A percentile compares a stretch with the other conserved stretches of the same genome.
Evolutionary conservation across 1,140 invertebrate genomes (phyloP).

Genomic region (Bombus pascuorum): DNA sequence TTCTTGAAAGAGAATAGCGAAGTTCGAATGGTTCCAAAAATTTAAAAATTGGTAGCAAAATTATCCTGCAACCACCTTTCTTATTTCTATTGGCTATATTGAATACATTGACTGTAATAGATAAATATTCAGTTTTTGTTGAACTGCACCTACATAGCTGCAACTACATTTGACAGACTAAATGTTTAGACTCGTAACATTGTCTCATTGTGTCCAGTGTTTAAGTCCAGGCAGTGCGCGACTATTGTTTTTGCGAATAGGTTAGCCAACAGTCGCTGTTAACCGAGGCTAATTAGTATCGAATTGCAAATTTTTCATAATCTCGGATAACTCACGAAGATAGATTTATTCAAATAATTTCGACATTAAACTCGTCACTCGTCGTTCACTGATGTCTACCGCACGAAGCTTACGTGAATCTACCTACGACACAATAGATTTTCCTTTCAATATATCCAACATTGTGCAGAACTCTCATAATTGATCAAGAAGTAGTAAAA

Average conservation of each 20-base stretch:
- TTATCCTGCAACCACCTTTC: too few species aligned
- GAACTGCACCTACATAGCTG: not conserved
- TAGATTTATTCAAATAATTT: too few species aligned
- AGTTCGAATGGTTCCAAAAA: too few species aligned
- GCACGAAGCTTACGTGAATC: not conserved
- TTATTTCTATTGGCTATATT: too few species aligned
- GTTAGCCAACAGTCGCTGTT: not conserved
- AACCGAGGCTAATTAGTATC: not conserved
- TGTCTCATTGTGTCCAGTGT: not conserved
- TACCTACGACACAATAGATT: not conserved
- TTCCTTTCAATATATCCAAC: not conserved
- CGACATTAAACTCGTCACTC: too few species aligned
- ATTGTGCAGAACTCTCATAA: not conserved
- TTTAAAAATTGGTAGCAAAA: too few species aligned
- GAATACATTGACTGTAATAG: too few species aligned
- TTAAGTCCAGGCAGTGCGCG: not conserved
- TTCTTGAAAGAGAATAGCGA: too few species aligned
- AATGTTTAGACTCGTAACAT: not conserved
- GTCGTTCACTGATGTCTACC: too few species aligned
- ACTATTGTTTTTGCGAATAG: not conserved
- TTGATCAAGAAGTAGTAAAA: not conserved
- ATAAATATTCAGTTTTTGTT: not conserved
- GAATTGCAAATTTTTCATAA: not conserved
- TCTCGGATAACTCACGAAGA: too few species aligned
- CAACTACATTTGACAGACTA: not conserved